Evolutionary conservation across 2,113 vertebrate species (phyloP).

Genomic region (Gobio gobio): DNA sequence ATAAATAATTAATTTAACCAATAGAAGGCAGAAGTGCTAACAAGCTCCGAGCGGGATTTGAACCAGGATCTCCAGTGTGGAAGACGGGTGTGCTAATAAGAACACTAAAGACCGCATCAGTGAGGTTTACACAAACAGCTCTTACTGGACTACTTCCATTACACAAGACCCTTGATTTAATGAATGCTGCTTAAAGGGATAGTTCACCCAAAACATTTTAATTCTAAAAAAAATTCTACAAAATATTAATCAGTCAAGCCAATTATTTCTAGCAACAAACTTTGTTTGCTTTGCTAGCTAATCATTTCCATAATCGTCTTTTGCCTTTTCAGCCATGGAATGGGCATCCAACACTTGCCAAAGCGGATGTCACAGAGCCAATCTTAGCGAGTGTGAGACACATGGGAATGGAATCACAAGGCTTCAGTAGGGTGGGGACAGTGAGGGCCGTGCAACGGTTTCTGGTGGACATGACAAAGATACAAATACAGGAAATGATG

Average conservation of each 20-base stretch:
- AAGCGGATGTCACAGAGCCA: constrained; percentile 28
- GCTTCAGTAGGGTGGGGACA: constrained; percentile 27
- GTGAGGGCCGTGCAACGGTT: neutral
- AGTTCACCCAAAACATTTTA: too few relatives aligned
- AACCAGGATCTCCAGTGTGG: too few relatives aligned
- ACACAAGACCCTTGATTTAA: neutral
- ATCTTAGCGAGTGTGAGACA: constrained; percentile 1
- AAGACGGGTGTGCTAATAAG: too few relatives aligned
- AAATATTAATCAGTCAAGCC: neutral
- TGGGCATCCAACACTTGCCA: constrained; percentile 34
- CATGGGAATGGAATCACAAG: constrained; percentile 35
- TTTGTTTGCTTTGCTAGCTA: too few relatives aligned
- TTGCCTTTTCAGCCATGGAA: constrained; percentile 38
- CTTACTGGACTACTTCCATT: too few relatives aligned
- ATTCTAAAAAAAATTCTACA: too few relatives aligned
- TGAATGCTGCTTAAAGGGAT: neutral
- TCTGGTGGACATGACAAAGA: neutral
- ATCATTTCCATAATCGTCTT: constrained; percentile 5
- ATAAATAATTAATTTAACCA: neutral
- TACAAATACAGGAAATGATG: neutral
- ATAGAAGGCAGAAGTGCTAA: too few relatives aligned
- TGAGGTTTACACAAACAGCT: too few relatives aligned
- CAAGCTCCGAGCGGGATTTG: too few relatives aligned
- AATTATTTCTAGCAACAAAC: neutral
- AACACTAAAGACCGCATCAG: too few relatives aligned